Base-by-base conservation (phyloP, 2,113 vertebrate genomes). In the Indicator indicator region DNA sequence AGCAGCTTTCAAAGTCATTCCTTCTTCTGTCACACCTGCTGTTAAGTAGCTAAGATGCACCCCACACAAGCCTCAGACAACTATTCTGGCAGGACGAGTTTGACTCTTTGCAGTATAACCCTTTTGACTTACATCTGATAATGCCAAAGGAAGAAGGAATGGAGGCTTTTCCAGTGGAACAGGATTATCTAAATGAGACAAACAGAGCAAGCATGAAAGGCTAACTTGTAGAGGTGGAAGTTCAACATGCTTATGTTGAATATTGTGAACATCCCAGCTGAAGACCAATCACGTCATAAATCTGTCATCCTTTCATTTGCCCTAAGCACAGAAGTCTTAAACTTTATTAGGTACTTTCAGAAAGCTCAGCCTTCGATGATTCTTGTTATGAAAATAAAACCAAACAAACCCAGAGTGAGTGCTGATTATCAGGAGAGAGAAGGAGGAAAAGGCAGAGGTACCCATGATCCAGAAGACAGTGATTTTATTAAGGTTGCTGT, bases 21-120 rank as follows among this genome's bases (percentile, higher is more conserved):
- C 81, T 90, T 86, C 54, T 88, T 58, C 79, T 89, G 84, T 88
- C 88, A 94, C 21, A 55, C 85, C 91, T 91, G 93, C 91, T 92
- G 92, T 72, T 81, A 81, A 82, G 48, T 38, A 73, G 85, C 33
- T 75, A 75, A 50, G 58, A 81, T 50, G 74, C 2, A 3, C 86
- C 55, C 70, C 71, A 60, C 64, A 48, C 55, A 77, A 64, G 42
- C 42, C 81, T 86, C 73, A 89, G 69, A 69, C 56, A 82, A 78
- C 71, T 78, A 9, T 33, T 83, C 60, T 77, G 62, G 56, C 69
- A 93, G 78, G 77, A 89, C 64, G 72, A 36, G 60, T 81, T 28
- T 74, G 50, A 44, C 15, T 60, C 42, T 68, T 19, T 71, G 30
- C 26, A 72, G n/a, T 33, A 63, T 18, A n/a, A 15, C 6, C n/a